These are phyloP conservation scores for Otocyon megalotis DNA, from an alignment of 2,113 vertebrate species.

Conservation along the genomic window DNA sequence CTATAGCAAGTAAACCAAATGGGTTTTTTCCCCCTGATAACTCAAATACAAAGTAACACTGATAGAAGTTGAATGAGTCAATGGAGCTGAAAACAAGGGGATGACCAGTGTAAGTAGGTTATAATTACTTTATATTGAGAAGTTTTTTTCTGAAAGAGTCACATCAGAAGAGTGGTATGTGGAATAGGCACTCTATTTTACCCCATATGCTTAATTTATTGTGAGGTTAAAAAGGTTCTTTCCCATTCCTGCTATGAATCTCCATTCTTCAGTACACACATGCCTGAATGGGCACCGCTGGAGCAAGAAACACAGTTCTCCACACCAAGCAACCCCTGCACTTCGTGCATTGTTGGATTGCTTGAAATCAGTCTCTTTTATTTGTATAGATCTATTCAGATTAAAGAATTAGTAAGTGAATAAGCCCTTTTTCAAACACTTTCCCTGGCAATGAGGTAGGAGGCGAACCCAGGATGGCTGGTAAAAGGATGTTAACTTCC, in stretches of 20 bases:
- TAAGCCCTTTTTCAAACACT: not conserved
- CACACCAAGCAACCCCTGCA: not conserved
- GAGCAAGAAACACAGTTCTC: not conserved
- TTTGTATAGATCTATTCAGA: constrained; percentile 14
- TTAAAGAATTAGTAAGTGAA: not conserved
- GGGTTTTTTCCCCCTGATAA: not conserved
- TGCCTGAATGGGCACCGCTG: not conserved
- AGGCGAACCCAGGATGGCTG: not conserved
- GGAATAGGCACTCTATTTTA: not conserved
- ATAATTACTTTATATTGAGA: constrained; percentile 53
- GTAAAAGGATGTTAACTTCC: not conserved
- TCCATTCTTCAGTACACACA: not conserved
- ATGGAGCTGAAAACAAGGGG: not conserved
- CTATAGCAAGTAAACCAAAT: not conserved
- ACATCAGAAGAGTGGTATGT: not conserved
- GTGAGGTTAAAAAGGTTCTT: not conserved
- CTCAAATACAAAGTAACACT: constrained; percentile 24
- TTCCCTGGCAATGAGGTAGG: not conserved
- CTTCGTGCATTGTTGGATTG: not conserved
- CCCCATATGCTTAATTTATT: not conserved
- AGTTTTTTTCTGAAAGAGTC: not conserved
- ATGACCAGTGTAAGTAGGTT: constrained; percentile 4
- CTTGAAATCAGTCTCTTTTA: constrained; percentile 6
- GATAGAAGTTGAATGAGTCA: not conserved
- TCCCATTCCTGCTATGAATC: not conserved